Percentiles rank a stretch among this genome's conserved stretches.
Evolutionary conservation across 2,888 invertebrate genomes (phyloP).

Genomic region (Mantis religiosa): DNA sequence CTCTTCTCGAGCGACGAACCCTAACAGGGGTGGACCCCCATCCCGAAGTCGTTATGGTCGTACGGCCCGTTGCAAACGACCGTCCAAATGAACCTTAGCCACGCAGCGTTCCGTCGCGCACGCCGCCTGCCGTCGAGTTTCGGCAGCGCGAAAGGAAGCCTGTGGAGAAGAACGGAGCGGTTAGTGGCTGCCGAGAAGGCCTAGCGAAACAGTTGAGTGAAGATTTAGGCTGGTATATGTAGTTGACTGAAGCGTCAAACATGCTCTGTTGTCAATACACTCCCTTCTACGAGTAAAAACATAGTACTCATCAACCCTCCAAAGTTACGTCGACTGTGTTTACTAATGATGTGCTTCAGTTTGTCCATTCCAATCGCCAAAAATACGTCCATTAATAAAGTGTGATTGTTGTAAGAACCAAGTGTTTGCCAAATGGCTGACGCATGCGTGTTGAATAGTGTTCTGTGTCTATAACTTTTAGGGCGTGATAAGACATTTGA

Average conservation of each 20-base stretch:
- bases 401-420: not conserved
- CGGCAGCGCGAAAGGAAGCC: conserved; percentile 5
- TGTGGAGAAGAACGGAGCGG: not conserved
- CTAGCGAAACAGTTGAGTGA: not conserved
- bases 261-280: not conserved
- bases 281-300: not conserved
- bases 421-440: not conserved
- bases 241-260: not conserved
- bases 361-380: too few species aligned
- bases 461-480: not conserved
- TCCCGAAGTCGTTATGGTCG: conserved; percentile 3
- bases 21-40: conserved; percentile 3
- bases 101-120: not conserved
- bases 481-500: not conserved
- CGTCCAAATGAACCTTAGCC: conserved; percentile 1
- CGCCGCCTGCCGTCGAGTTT: conserved; percentile 10
- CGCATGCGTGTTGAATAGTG: not conserved
- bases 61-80: not conserved
- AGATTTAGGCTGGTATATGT: not conserved
- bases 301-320: not conserved
- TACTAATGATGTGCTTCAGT: not conserved
- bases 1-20: conserved; percentile 7
- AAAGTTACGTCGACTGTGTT: not conserved
- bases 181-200: conserved; percentile 3
- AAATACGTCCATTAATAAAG: not conserved